These are phyloP conservation scores for Drosophila vallismaia DNA, from an alignment of 2,888 invertebrate species.

Conservation along the genomic window DNA sequence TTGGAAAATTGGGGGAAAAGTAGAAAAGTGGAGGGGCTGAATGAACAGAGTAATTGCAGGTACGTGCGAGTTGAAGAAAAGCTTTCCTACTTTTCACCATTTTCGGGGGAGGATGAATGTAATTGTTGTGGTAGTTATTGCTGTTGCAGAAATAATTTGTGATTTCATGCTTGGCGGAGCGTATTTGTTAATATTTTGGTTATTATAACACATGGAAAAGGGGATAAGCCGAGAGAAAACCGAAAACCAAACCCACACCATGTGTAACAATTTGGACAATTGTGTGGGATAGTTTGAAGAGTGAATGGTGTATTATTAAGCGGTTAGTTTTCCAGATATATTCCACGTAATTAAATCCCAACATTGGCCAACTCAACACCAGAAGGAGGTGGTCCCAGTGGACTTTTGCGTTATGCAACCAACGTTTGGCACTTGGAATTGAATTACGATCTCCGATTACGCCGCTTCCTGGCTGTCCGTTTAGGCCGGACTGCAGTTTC, in stretches of 20 bases:
- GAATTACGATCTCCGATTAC: slow-evolving; percentile 53
- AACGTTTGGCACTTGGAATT: slow-evolving; percentile 24
- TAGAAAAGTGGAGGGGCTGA: slow-evolving; percentile 38
- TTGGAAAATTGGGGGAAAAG: slow-evolving; percentile 33
- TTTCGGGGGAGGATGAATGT: slow-evolving; percentile 23
- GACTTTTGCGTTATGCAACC: slow-evolving; percentile 26
- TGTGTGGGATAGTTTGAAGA: slow-evolving; percentile 18
- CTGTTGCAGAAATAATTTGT: slow-evolving; percentile 55
- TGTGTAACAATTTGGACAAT: slow-evolving; percentile 52
- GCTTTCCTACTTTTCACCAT: slow-evolving; percentile 68
- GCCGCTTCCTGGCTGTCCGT: slow-evolving; percentile 63
- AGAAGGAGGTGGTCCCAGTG: slow-evolving; percentile 21
- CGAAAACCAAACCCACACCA: slow-evolving; percentile 47
- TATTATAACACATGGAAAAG: slow-evolving; percentile 66
- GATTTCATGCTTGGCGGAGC: slow-evolving; percentile 79
- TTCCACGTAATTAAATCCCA: slow-evolving; percentile 33
- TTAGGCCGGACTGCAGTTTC: slow-evolving; percentile 59
- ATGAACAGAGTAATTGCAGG: slow-evolving; percentile 41
- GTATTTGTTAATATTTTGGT: slow-evolving; percentile 75
- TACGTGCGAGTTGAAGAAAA: slow-evolving; percentile 39
- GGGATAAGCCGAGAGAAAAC: slow-evolving; percentile 17
- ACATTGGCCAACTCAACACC: slow-evolving; percentile 19
- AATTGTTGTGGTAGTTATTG: slow-evolving; percentile 41
- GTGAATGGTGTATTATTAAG: slow-evolving; percentile 12
- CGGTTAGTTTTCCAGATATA: slow-evolving; percentile 9